Conservation (phyloP, 2,797 vertebrate genomes). For the Phoeniculus purpureus region DNA sequence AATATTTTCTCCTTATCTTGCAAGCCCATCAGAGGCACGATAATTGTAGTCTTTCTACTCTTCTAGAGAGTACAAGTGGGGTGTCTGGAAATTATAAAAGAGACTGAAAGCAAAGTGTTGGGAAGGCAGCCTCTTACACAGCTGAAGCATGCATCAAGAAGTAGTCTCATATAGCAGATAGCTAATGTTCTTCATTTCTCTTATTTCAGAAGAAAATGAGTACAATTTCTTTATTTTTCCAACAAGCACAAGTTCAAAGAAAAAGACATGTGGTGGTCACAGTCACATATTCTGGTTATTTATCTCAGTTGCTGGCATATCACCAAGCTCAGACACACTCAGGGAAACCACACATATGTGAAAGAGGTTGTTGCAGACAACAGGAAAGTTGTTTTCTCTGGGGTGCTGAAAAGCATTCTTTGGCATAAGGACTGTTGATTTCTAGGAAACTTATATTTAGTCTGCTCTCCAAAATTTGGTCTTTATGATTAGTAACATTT, state of each 20-base stretch:
- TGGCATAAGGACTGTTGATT: neutral
- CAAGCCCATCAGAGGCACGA: constrained; percentile 20
- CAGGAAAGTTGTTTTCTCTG: neutral
- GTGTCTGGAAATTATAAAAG: constrained; percentile 1
- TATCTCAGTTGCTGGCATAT: neutral
- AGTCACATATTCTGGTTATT: neutral
- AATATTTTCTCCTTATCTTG: constrained; percentile 62
- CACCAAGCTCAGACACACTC: neutral
- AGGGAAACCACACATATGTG: neutral
- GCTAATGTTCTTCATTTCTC: neutral
- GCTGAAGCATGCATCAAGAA: neutral
- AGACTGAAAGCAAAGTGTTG: neutral
- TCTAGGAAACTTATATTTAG: neutral
- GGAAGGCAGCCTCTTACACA: neutral
- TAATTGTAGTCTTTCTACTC: neutral
- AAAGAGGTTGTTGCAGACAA: neutral
- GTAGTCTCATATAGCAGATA: neutral
- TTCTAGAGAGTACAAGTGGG: neutral
- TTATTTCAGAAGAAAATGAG: neutral
- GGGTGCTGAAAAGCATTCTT: neutral
- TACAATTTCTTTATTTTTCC: neutral
- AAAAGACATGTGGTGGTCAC: neutral
- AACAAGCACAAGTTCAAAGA: neutral
- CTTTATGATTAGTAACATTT: fast-evolving
- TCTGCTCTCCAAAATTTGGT: neutral